These are phyloP conservation scores for Synanthedon andrenaeformis DNA, from an alignment of 2,888 invertebrate species.

Conservation along the genomic window DNA sequence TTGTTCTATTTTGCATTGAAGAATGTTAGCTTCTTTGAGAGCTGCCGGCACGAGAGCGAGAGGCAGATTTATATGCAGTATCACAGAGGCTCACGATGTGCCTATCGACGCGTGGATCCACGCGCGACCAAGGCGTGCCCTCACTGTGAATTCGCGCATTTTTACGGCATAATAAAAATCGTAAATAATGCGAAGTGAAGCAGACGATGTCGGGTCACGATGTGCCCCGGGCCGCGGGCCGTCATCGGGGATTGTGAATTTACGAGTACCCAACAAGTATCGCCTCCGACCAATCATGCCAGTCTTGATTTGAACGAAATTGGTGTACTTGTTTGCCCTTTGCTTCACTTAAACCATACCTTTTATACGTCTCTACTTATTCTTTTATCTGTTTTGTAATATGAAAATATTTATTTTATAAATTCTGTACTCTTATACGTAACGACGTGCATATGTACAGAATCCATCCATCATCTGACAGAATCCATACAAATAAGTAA, in stretches of 20 bases:
- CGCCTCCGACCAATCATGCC: slow-evolving; percentile 28
- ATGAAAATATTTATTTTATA: too few relatives aligned
- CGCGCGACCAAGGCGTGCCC: slow-evolving; percentile 50
- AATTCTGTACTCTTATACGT: too few relatives aligned
- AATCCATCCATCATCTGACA: too few relatives aligned
- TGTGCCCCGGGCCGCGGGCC: slow-evolving; percentile 45
- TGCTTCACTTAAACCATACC: background rate
- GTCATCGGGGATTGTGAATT: slow-evolving; percentile 58
- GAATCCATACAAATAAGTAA: too few relatives aligned
- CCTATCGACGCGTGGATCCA: slow-evolving; percentile 63
- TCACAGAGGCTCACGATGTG: slow-evolving; percentile 40
- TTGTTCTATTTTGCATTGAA: background rate
- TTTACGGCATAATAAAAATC: slow-evolving; percentile 64
- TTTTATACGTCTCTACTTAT: slow-evolving; percentile 6
- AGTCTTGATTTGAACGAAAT: slow-evolving; percentile 27
- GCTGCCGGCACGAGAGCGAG: background rate
- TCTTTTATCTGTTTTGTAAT: background rate
- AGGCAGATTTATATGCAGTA: slow-evolving; percentile 25
- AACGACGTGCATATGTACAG: too few relatives aligned
- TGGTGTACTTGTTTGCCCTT: slow-evolving; percentile 16
- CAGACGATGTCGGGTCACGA: slow-evolving; percentile 59
- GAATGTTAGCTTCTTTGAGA: background rate
- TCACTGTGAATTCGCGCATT: slow-evolving; percentile 54
- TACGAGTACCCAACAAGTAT: slow-evolving; percentile 44
- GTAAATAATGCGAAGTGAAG: slow-evolving; percentile 57